A percentile compares a stretch with the other conserved stretches of the same genome.
Conservation (phyloP, 2,113 vertebrate species). For the Hippocampus mohnikei region DNA sequence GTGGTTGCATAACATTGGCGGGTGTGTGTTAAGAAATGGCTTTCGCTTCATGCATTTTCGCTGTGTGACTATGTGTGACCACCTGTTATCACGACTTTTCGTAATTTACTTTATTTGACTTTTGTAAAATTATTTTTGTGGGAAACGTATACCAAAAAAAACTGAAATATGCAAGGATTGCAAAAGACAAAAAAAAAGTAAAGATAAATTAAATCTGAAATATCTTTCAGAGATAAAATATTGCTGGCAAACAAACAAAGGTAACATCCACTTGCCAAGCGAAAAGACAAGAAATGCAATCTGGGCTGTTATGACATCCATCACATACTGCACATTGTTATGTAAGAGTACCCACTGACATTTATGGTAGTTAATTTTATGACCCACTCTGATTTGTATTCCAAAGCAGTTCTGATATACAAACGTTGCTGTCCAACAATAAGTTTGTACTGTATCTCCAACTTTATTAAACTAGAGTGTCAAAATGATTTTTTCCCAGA, state of each 20-base stretch:
- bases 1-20: slow-evolving; percentile 27
- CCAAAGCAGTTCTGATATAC: background rate
- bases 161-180: background rate
- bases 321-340: background rate
- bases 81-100: no score
- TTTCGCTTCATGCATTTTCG: background rate
- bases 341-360: background rate
- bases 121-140: background rate
- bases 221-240: no score
- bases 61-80: background rate
- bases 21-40: background rate
- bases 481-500: no score
- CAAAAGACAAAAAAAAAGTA: background rate
- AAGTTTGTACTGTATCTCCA: no score
- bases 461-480: no score
- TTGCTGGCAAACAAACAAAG: no score
- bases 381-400: background rate
- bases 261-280: background rate
- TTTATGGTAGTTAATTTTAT: background rate
- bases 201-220: no score
- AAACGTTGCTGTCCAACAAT: background rate
- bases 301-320: background rate
- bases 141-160: background rate
- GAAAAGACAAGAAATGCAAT: background rate
- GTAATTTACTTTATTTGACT: background rate